Conservation (phyloP, 1,140 invertebrate genomes). For the Bombus sylvicola region DNA sequence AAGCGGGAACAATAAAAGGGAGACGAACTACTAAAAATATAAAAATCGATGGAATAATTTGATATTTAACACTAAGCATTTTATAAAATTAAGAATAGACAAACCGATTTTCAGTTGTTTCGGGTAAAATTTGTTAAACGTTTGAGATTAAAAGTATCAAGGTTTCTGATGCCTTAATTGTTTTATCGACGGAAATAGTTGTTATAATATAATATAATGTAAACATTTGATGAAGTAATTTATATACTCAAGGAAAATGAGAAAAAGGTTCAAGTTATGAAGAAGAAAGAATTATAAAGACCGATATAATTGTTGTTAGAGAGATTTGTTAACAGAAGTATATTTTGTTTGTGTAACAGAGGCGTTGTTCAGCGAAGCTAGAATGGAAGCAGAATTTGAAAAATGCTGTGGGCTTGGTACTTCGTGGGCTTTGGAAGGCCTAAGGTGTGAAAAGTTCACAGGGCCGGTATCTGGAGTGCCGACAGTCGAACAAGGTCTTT, state of each 20-base stretch:
- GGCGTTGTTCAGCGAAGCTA: constrained; percentile 39
- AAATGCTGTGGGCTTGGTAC: constrained; percentile 83
- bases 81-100: background rate
- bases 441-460: constrained; percentile 80
- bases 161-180: background rate
- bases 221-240: background rate
- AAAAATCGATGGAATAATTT: background rate
- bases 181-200: background rate
- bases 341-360: background rate
- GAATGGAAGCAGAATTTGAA: constrained; percentile 79
- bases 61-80: no score
- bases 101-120: background rate
- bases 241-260: background rate
- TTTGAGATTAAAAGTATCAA: background rate
- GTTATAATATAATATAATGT: no score
- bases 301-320: no score
- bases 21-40: background rate
- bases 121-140: background rate
- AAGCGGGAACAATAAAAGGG: background rate
- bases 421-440: constrained; percentile 81
- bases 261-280: background rate
- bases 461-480: constrained; percentile 81
- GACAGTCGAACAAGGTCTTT: constrained; percentile 80
- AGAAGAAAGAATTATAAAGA: background rate
- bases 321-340: background rate